A percentile compares a stretch with the other conserved stretches of the same genome.
phyloP scores from a whole-genome alignment of 2,888 invertebrate species.

The Drosophila greeni region DNA sequence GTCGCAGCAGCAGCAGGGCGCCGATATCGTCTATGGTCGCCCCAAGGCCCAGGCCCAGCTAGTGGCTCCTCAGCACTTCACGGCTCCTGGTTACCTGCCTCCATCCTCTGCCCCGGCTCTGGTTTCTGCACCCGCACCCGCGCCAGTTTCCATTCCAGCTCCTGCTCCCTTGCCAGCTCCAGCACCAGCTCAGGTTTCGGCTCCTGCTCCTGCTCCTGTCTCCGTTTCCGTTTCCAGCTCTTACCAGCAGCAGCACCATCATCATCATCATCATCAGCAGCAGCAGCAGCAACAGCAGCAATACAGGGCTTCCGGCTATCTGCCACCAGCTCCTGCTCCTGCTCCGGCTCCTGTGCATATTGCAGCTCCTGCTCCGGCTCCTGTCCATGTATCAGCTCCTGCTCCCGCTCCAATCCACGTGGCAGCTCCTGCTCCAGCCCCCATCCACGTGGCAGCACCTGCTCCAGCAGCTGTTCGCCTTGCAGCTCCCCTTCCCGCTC shows the following conservation, averaged over 20 bases:
- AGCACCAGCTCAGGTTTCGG: conserved; percentile 6
- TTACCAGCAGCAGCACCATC: conserved; percentile 1
- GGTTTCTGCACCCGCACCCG: background rate
- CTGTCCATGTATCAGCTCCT: conserved; percentile 21
- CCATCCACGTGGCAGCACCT: conserved; percentile 21
- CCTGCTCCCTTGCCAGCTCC: conserved; percentile 14
- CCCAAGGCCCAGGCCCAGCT: conserved; percentile 50
- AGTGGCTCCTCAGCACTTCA: conserved; percentile 21
- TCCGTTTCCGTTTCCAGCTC: conserved; percentile 13
- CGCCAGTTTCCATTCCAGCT: conserved; percentile 3
- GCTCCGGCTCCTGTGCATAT: conserved; percentile 19
- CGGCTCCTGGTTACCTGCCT: conserved; percentile 35
- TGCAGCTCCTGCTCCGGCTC: conserved; percentile 16
- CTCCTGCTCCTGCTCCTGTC: conserved; percentile 2
- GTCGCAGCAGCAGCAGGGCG: conserved; percentile 28
- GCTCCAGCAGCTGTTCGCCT: conserved; percentile 29
- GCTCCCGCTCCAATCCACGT: conserved; percentile 24
- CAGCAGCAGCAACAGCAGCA: conserved; percentile 25
- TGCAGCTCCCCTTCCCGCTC: conserved; percentile 6
- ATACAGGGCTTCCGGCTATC: conserved; percentile 18
- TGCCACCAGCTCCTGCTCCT: conserved; percentile 16
- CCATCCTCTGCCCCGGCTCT: conserved; percentile 8
- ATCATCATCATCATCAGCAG: background rate
- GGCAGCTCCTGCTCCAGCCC: conserved; percentile 6
- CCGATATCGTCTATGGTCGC: conserved; percentile 53